Conservation (phyloP, 2,797 vertebrate species). For the Anguilla megastoma region DNA sequence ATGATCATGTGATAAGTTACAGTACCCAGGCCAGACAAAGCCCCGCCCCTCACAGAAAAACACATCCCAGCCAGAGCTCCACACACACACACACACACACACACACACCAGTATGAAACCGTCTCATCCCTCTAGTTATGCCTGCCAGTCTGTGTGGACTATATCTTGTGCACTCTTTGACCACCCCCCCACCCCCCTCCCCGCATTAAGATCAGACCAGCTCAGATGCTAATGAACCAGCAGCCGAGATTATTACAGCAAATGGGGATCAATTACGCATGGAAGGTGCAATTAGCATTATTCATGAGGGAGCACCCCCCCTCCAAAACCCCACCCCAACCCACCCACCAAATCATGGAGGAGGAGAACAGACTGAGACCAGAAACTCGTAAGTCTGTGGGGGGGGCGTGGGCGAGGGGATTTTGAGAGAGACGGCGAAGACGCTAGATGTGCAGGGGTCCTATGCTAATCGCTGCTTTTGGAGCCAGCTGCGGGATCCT, state of each 20-base stretch:
- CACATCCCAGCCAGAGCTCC: neutral
- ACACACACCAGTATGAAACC: neutral
- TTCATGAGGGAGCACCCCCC: neutral
- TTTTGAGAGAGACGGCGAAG: neutral
- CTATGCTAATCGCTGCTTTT: neutral
- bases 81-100: neutral
- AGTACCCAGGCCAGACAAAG: neutral
- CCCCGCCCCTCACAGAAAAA: neutral
- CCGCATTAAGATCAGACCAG: no score
- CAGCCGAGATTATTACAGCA: neutral
- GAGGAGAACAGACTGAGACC: neutral
- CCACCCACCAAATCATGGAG: neutral
- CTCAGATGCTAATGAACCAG: neutral
- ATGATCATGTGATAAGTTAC: neutral
- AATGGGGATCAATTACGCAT: constrained; percentile 16
- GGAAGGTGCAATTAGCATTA: constrained; percentile 12
- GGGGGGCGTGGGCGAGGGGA: neutral
- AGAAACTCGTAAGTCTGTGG: neutral
- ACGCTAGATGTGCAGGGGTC: neutral
- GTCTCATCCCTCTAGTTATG: neutral
- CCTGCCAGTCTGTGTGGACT: neutral
- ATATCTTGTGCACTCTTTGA: neutral
- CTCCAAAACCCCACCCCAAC: neutral
- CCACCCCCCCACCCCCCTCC: neutral
- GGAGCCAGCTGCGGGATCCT: neutral